Evolutionary conservation across 2,888 invertebrate species (phyloP), one percentile per base, ranked within the genome.

Genomic region (Litoditis marina): DNA sequence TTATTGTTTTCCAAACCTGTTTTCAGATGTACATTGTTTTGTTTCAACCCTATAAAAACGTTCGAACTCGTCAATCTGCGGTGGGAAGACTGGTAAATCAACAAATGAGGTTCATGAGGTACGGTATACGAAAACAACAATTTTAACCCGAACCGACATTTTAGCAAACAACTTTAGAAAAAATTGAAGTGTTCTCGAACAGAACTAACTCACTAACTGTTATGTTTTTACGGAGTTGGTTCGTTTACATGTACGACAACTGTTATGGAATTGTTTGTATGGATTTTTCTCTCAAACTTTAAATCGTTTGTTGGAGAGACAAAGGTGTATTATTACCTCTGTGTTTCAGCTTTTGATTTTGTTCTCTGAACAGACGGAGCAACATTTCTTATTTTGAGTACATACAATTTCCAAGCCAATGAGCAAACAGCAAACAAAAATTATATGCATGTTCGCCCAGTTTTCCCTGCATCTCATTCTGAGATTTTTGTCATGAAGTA

Each of bases 1-100:
- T n/a, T n/a, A n/a, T n/a, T n/a, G n/a, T n/a, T n/a, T n/a, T n/a
- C n/a, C n/a, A n/a, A n/a, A n/a, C n/a, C n/a, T n/a, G n/a, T 16
- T 68, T 66, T 42, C 55, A 74, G 84, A 87, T 90, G 27, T 90
- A 90, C 84, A 87, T 91, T 70, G 89, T 90, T 16, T 85, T 90
- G 13, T 89, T 89, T 80, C 90, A 90, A 83, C 90, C 90, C 0
- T 89, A 89, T 83, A 90, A 90, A 83, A 91, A 90, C 81, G 88
- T 89, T 2, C 87, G 90, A 7, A 79, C 78, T 8, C 71, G 81
- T 30, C 80, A 81, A 60, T 78, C 78, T 31, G 81, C 80, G 3
- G 79, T 81, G 25, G 79, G 81, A 2, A 70, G 80, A 31, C 73
- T 81, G 30, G 80, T 83, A 52, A 80, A 78, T 55, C 83, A 83